Base-by-base conservation (phyloP, 2,113 vertebrate species). In the Lichenostomus cassidix region DNA sequence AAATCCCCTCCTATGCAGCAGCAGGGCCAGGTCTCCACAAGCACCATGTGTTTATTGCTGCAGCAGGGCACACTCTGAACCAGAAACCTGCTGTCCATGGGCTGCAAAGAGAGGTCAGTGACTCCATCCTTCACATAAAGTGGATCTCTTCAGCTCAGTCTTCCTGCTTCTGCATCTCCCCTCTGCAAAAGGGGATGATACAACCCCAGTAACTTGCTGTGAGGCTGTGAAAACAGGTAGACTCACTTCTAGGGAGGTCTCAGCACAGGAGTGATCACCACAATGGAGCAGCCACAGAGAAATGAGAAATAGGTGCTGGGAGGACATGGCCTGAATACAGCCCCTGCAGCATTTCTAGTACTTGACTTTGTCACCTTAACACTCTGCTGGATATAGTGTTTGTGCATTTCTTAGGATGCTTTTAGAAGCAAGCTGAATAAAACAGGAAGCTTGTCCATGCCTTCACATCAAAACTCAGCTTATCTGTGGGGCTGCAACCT, bases 361-460 rank as follows among this genome's bases (percentile, higher is more conserved):
- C 65, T 92, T 96, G 94, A 81, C 92, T 92, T 78, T 69, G 27
- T 83, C 84, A 94, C 76, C 80, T 92, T 64, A 63, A 59, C 8
- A 9, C 64, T 78, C 76, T 6, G 18, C 56, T 64, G 64, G 70
- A 68, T 46, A 20, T 1, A 41, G 47, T 11, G 49, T 67, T 78
- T 71, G 60, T 59, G 37, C 69, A 14, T 83, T 93, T 78, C 94
- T 90, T 60, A n/a, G 44, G 53, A 58, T 55, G 86, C 29, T 95
- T 92, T 92, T 67, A 94, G 73, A 93, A 89, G 69, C 79, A 73
- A 87, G 73, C 28, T 89, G 79, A 95, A 89, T 70, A 93, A 92
- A 97, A 64, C 56, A 90, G 50, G 71, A 94, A 93, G 77, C 76
- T 69, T 88, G 88, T 90, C 73, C 49, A 14, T 78, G 73, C 88